Percentiles rank a stretch among this genome's conserved stretches.
phyloP scores from a whole-genome alignment of 2,113 vertebrate genomes.

The Muscicapa adusta region DNA sequence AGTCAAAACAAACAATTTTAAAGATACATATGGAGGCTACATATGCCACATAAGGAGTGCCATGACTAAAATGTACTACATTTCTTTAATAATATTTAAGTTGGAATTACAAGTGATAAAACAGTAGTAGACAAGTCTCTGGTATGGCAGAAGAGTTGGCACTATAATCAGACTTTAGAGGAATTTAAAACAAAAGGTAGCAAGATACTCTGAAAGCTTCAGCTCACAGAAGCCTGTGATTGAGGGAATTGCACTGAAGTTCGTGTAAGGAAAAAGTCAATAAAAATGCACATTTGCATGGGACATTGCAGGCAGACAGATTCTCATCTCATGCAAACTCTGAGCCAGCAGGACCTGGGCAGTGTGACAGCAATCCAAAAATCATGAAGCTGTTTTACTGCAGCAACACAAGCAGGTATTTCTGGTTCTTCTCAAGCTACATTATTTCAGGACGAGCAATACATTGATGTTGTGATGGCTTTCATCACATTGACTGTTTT shows the following conservation, averaged over 20 bases:
- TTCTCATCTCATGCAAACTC: not conserved
- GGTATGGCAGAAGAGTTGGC: not conserved
- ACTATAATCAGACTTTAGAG: not conserved
- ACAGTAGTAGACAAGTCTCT: not conserved
- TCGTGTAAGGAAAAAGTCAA: not conserved
- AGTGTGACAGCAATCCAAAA: not conserved
- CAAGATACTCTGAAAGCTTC: not conserved
- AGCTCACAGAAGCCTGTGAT: not conserved
- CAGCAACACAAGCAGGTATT: not conserved
- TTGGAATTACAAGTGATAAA: not conserved
- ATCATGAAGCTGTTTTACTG: not conserved
- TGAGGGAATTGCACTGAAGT: not conserved
- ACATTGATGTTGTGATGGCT: not conserved
- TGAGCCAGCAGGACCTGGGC: not conserved
- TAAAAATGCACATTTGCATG: not conserved
- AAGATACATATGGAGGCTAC: not conserved
- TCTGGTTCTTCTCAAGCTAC: not conserved
- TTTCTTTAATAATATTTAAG: not conserved
- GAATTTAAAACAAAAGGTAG: not conserved
- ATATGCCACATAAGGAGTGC: not conserved
- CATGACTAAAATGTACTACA: not conserved
- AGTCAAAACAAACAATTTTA: not conserved
- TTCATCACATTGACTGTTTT: rapidly evolving
- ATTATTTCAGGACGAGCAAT: not conserved
- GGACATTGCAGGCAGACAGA: not conserved